A percentile compares a stretch with the other conserved stretches of the same genome.
phyloP scores from a whole-genome alignment of 2,888 invertebrate species.

The Lithophane leautieri region DNA sequence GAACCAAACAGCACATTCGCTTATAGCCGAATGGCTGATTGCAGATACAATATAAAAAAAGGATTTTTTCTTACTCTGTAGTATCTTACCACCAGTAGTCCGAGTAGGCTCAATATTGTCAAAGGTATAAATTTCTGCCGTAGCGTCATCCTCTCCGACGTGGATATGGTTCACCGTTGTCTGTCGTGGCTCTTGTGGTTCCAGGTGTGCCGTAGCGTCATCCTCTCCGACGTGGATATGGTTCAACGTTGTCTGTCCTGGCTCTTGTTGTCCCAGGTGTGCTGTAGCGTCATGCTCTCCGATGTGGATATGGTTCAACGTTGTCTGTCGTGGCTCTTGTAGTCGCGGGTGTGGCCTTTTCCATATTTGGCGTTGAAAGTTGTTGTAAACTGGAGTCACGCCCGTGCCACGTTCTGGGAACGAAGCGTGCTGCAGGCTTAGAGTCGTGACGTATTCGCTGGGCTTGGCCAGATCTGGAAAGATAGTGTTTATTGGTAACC shows the following conservation, averaged over 20 bases:
- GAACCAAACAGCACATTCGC: too few species aligned
- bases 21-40: too few species aligned
- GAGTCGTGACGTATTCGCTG: slow-evolving; percentile 83
- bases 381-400: slow-evolving; percentile 28
- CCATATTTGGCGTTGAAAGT: slow-evolving; percentile 33
- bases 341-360: slow-evolving; percentile 21
- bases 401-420: slow-evolving; percentile 71
- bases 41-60: too few species aligned
- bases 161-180: too few species aligned
- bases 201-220: too few species aligned
- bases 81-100: slow-evolving; percentile 60
- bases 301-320: slow-evolving; percentile 46
- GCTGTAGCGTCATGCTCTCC: too few species aligned
- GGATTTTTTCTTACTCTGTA: not conserved
- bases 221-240: slow-evolving; percentile 51
- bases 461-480: slow-evolving; percentile 76
- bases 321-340: slow-evolving; percentile 26
- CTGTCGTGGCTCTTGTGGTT: too few species aligned
- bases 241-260: slow-evolving; percentile 48
- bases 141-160: slow-evolving; percentile 61
- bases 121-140: slow-evolving; percentile 68
- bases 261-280: slow-evolving; percentile 14
- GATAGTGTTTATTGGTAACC: not conserved
- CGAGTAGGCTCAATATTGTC: slow-evolving; percentile 67
- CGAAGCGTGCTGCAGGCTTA: slow-evolving; percentile 88